A percentile compares a stretch with the other conserved stretches of the same genome.
Evolutionary conservation across 1,140 invertebrate genomes (phyloP).

Genomic region (Bicyclus anynana): DNA sequence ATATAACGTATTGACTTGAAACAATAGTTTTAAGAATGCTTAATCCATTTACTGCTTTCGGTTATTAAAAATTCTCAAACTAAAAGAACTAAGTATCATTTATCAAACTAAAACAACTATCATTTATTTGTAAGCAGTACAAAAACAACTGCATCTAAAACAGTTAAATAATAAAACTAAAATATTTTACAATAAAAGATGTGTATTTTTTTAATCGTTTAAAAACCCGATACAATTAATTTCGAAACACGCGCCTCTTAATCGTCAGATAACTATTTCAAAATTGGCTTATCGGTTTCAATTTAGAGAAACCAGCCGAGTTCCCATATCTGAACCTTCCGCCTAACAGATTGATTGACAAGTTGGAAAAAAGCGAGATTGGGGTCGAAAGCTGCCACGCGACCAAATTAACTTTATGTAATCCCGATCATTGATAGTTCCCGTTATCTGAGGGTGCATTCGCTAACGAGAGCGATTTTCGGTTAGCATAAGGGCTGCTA

Average conservation of each 20-base stretch:
- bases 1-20: too few species aligned
- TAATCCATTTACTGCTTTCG: too few species aligned
- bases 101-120: too few species aligned
- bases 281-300: conserved; percentile 23
- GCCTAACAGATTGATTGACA: conserved; percentile 31
- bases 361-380: conserved; percentile 22
- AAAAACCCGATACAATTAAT: background rate
- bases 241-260: conserved; percentile 15
- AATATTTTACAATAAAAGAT: too few species aligned
- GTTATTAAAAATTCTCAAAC: too few species aligned
- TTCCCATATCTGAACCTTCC: conserved; percentile 29
- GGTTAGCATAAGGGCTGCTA: background rate
- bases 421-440: conserved; percentile 51
- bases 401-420: conserved; percentile 69
- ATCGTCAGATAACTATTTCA: conserved; percentile 15
- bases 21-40: too few species aligned
- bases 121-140: too few species aligned
- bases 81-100: too few species aligned
- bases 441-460: conserved; percentile 52
- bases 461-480: conserved; percentile 1
- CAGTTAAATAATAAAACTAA: too few species aligned
- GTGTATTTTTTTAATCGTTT: background rate
- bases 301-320: conserved; percentile 12
- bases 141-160: too few species aligned
- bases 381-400: conserved; percentile 47